phyloP scores from a whole-genome alignment of 2,797 vertebrate species.

The Mormyrus hasselquistii region DNA sequence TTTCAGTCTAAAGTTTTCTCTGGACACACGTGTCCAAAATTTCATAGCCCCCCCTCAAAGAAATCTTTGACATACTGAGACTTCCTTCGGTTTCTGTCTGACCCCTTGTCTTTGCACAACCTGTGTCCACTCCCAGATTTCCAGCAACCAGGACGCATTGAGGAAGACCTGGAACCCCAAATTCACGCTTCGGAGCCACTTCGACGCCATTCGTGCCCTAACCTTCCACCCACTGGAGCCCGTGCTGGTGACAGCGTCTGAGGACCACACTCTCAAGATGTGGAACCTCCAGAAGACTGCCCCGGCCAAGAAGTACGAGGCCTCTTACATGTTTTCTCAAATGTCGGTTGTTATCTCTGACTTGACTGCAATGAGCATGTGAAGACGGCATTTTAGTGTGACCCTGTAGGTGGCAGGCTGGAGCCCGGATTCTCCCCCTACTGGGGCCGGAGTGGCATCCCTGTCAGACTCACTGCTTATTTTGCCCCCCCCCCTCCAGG shows the following conservation, averaged over 20 bases:
- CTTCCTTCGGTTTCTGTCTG: neutral
- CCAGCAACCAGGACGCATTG: constrained; percentile 93
- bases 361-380: neutral
- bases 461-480: neutral
- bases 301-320: constrained; percentile 89
- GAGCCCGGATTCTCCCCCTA: neutral
- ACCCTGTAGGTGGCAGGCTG: neutral
- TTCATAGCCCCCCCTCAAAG: neutral
- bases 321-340: neutral
- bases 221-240: constrained; percentile 91
- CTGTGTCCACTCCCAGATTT: constrained; percentile 64
- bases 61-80: neutral
- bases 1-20: neutral
- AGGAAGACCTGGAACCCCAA: constrained; percentile 99
- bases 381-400: neutral
- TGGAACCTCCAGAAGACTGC: constrained; percentile 99
- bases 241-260: constrained; percentile 92
- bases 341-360: neutral
- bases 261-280: constrained; percentile 98
- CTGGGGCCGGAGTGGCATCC: neutral
- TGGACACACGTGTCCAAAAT: neutral
- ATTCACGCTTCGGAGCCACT: constrained; percentile 95
- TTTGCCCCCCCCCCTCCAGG: constrained; percentile 53
- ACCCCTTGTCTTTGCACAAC: neutral
- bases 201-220: constrained; percentile 89